Conservation (phyloP, 2,113 vertebrate species). For the Rhinolophus ferrumequinum region DNA sequence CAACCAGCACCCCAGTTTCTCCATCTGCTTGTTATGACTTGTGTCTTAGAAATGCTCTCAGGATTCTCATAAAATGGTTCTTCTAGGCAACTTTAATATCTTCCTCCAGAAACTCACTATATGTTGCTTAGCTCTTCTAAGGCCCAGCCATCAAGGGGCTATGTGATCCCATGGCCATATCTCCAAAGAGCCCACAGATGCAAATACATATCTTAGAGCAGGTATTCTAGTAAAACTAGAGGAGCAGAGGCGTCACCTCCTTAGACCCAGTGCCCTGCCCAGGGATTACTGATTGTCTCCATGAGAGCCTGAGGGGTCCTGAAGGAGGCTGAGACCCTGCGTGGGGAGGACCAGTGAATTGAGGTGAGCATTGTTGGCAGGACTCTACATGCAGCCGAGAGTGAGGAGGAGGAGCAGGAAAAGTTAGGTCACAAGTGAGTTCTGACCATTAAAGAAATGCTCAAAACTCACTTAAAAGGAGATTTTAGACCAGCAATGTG, state of each 20-base stretch:
- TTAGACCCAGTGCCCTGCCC: not conserved
- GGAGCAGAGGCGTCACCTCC: not conserved
- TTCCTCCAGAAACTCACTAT: not conserved
- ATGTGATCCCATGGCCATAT: not conserved
- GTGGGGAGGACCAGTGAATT: too few relatives aligned
- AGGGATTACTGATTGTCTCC: not conserved
- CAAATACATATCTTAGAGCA: not conserved
- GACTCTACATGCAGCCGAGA: fast-evolving
- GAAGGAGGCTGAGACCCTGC: not conserved
- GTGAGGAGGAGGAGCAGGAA: not conserved
- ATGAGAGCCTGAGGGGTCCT: not conserved
- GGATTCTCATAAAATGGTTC: not conserved
- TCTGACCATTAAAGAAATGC: not conserved
- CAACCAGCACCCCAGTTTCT: not conserved
- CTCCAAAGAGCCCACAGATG: not conserved
- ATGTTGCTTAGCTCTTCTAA: not conserved
- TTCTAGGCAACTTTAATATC: not conserved
- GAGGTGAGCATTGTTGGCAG: not conserved
- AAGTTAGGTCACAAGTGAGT: not conserved
- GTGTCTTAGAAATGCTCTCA: conserved; percentile 20
- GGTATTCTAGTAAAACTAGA: not conserved
- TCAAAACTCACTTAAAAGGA: not conserved
- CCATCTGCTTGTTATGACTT: conserved; percentile 59
- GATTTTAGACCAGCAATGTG: not conserved
- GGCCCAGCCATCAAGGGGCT: not conserved